Base-by-base conservation (phyloP, 2,797 vertebrate species). In the Pempheris klunzingeri region DNA sequence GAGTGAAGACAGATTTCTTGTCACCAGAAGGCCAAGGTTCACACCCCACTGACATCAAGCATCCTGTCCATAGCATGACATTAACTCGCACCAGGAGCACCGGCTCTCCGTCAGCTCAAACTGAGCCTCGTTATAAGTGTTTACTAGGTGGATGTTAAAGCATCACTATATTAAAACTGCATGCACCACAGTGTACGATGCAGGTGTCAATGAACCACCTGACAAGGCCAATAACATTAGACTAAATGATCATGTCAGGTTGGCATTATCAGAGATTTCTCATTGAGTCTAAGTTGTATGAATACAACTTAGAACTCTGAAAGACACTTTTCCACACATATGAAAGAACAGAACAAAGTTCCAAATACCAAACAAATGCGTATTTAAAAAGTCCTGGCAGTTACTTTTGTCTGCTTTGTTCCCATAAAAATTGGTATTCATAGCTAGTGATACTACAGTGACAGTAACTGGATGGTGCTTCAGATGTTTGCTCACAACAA, bases 1-100 rank as follows among this genome's bases (percentile, higher is more conserved):
- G 52, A 59, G 69, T 32, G 61, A 49, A 68, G 79, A 77, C 22
- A 46, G 43, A 76, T 77, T 69, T 76, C 52, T n/a, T 53, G 52
- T 71, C 46, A 74, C 49, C 67, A 46, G 41, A 55, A 39, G 76
- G 77, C 1, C 59, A 32, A 68, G 14, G 81, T 71, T 81, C 50
- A 36, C 2, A 22, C 30, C 49, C 46, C 58, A 2, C 36, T 76
- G 78, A 80, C 65, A 73, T 58, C 41, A 46, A 38, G 34, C 61
- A 59, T 77, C 75, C 72, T 68, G 67, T 32, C 62, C 38, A 34
- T 5, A 46, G 60, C 14, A 49, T 26, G 3, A 46, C n/a, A 34
- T 22, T 2, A 18, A 53, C 22, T 60, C 47, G 72, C 39, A 43
- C 17, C 43, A 68, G 49, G 12, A 79, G 55, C 41, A 63, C 9